Evolutionary conservation across 2,113 vertebrate species (phyloP), one percentile per base, ranked within the genome.

Genomic region (Prochilodus magdalenae): DNA sequence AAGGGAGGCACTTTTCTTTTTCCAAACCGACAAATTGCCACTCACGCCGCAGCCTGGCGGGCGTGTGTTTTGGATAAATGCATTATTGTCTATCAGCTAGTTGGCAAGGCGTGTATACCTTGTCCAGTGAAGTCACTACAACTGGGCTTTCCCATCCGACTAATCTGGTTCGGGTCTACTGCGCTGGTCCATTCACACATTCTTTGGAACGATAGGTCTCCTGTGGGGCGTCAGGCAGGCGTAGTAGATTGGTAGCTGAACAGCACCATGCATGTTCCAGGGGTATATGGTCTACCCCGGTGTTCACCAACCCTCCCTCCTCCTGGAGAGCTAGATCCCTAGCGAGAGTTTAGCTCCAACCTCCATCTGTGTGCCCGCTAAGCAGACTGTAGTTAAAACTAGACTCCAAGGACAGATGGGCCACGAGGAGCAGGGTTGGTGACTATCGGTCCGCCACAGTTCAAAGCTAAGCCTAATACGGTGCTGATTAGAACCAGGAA

Each of bases 1-100:
- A 57, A 27, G 83, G 71, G 77, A 80, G 83, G 77, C 77, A 80
- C 77, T 76, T 80, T 62, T 69, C 22, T 57, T 16, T 60, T 60
- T 13, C n/a, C n/a, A 26, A 67, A 51, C 16, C n/a, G 16, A 24
- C 20, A 70, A 33, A 67, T 22, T 27, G 29, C 53, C 65, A 36
- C n/a, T 78, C 29, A 33, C 47, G 20, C 63, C 20, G n/a, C 33
- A 20, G 20, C 26, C 27, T 44, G 66, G 5, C 30, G 65, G 36
- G 65, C 40, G 60, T 36, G n/a, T 27, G 20, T 26, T 40, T 11
- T 0, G 27, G 14, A 18, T n/a, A 20, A 33, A 14, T 67, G 29
- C 40, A 26, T 63, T n/a, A 8, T 13, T 4, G 49, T 4, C 27
- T n/a, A 14, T 36, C 0, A 47, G 24, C 44, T 53, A 77, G 22